Base-by-base conservation (phyloP, 2,797 vertebrate species). In the Strix occidentalis region DNA sequence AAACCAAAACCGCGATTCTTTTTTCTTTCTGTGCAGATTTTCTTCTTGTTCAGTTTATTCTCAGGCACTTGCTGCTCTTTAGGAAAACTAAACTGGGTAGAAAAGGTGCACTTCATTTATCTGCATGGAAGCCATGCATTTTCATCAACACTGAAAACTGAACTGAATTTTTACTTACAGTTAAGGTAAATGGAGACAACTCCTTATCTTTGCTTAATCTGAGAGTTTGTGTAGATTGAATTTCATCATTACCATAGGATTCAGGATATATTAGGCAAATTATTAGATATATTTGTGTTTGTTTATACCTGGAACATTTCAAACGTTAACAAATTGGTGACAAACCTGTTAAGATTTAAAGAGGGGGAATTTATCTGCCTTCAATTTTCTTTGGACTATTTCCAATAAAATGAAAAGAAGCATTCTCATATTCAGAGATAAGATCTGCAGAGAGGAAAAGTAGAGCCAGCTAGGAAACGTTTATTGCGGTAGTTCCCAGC, bases 401-500 rank as follows among this genome's bases (percentile, higher is more conserved):
- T 88, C 72, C 31, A 56, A 31, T 29, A 50, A 80, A 90, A 76
- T 4, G 5, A 31, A 51, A 75, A 75, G 11, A 37, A 56, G 26
- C 5, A 8, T 71, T 92, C 29, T 84, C 1, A 1, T 37, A 1
- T 41, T 85, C 0, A 1, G 50, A 71, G 53, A 48, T 43, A 53
- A 69, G 50, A 35, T 43, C 45, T 61, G 9, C n/a, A 56, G 58
- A 45, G 35, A 69, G 35, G 39, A 69, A 11, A 33, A 78, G 39
- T 19, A 16, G 6, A 19, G 51, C 24, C 37, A 50, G n/a, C 29
- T 13, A 16, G 77, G 72, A 76, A 51, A 20, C 1, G 1, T 13
- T 72, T 13, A 23, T 17, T 8, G 1, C 0, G 7, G 11, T 26
- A 17, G 18, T 3, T 80, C 56, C 28, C 51, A 46, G 1, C 14